Base-by-base conservation (phyloP, 2,888 invertebrate genomes). In the Lasioglossum lativentre region DNA sequence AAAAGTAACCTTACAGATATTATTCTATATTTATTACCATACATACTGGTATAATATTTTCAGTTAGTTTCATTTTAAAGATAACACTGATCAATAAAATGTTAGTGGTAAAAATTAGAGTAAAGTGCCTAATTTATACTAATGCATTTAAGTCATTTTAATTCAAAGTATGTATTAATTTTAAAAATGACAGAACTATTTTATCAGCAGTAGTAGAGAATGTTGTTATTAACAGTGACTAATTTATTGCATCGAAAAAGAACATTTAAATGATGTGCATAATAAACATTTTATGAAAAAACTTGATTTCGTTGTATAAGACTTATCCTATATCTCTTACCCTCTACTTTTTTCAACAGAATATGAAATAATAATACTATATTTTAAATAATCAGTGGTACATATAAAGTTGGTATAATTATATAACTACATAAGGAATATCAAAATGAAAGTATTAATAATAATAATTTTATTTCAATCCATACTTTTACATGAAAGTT, bases 211-310 rank as follows among this genome's bases (percentile, higher is more conserved):
- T 83, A 75, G 78, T 88, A 78, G 82, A 52, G 19, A 71, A 86
- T 75, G 75, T 87, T 83, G 78, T 86, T 86, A 88, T 82, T 89
- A 89, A 89, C 83, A 75, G 30, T 78, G 75, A 87, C 80, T 89
- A 89, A 89, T 89, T 88, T 80, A 83, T 87, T 87, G 72, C 79
- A 78, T 83, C 40, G 1, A 83, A 78, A 79, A 5, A 82, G 6
- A 86, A 59, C 38, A 71, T 56, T 83, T 81, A 71, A 76, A 73
- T 56, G 42, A 80, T 83, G 71, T 86, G 88, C 78, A 88, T 89
- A 89, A 89, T 89, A 89, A 89, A 89, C 45, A 74, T 86, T 86
- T 81, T 78, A 63, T 77, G 71, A 72, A 63, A 80, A 19, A 59
- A 74, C 27, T 70, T 73, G 19, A 19, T 85, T 85, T 78, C 12